A percentile compares a stretch with the other conserved stretches of the same genome.
Conservation (phyloP, 2,888 invertebrate species). For the Nebria salina region DNA sequence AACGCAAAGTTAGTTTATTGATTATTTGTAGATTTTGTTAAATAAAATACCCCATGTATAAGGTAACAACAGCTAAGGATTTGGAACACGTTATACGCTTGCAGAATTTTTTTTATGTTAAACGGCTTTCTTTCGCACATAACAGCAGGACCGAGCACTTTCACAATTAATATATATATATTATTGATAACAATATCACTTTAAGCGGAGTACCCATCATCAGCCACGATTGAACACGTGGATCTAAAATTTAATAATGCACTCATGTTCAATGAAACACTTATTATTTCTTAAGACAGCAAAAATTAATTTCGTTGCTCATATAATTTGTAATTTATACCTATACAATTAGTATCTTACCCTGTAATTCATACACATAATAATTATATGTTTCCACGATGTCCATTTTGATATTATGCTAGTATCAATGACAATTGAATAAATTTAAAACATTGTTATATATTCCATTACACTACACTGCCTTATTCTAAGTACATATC, state of each 20-base stretch:
- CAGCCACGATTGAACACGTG: constrained; percentile 64
- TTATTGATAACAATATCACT: constrained; percentile 59
- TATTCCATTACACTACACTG: too few relatives aligned
- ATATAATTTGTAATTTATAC: too few relatives aligned
- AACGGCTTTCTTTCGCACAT: constrained; percentile 78
- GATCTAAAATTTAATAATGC: constrained; percentile 54
- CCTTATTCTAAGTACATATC: too few relatives aligned
- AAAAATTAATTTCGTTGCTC: too few relatives aligned
- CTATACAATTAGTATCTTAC: too few relatives aligned
- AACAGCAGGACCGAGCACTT: constrained; percentile 66
- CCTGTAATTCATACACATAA: too few relatives aligned
- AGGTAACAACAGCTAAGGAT: constrained; percentile 74
- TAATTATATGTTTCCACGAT: too few relatives aligned
- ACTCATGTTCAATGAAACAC: too few relatives aligned
- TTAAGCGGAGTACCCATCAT: constrained; percentile 65
- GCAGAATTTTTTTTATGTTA: constrained; percentile 72
- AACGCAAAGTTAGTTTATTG: neutral
- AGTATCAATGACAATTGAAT: too few relatives aligned
- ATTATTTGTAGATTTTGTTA: constrained; percentile 57
- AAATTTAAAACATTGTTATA: too few relatives aligned
- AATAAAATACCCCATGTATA: constrained; percentile 72
- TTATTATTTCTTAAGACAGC: too few relatives aligned
- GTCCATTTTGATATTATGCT: too few relatives aligned
- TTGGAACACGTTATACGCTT: constrained; percentile 84
- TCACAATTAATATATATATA: constrained; percentile 65